Conservation (phyloP, 2,888 invertebrate species). For the Aporophyla lueneburgensis region DNA sequence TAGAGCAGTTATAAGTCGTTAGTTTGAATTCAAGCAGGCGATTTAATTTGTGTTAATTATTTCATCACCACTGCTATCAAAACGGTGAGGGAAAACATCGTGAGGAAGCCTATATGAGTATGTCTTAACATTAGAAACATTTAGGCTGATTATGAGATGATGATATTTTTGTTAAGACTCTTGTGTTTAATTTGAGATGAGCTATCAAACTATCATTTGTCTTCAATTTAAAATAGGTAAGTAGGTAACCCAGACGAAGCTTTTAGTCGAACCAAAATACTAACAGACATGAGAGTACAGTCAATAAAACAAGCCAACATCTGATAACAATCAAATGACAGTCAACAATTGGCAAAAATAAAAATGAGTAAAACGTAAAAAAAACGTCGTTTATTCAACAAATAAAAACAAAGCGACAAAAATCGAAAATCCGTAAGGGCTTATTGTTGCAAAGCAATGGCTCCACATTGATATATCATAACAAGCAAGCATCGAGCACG, state of each 20-base stretch:
- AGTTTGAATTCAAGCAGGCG: too few species aligned
- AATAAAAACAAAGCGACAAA: conserved; percentile 38
- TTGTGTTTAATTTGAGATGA: not conserved
- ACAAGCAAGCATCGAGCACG: conserved; percentile 74
- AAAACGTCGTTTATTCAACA: conserved; percentile 6
- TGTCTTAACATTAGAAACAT: too few species aligned
- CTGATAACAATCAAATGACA: not conserved
- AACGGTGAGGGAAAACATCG: too few species aligned
- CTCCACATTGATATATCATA: conserved; percentile 83
- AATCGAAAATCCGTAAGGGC: conserved; percentile 50
- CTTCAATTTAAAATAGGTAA: not conserved
- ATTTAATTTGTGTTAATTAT: too few species aligned
- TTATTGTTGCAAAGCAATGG: conserved; percentile 67
- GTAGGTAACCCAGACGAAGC: not conserved
- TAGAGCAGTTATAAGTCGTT: too few species aligned
- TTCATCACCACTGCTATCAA: too few species aligned
- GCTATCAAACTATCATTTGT: not conserved
- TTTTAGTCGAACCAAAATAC: not conserved
- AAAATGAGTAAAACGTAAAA: not conserved
- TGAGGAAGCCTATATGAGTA: too few species aligned
- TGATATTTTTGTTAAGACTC: not conserved
- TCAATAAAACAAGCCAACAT: not conserved
- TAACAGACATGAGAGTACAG: not conserved
- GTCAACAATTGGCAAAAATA: not conserved
- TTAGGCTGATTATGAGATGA: too few species aligned